Conservation (phyloP, 2,113 vertebrate genomes). For the Oreochromis spilurus region DNA sequence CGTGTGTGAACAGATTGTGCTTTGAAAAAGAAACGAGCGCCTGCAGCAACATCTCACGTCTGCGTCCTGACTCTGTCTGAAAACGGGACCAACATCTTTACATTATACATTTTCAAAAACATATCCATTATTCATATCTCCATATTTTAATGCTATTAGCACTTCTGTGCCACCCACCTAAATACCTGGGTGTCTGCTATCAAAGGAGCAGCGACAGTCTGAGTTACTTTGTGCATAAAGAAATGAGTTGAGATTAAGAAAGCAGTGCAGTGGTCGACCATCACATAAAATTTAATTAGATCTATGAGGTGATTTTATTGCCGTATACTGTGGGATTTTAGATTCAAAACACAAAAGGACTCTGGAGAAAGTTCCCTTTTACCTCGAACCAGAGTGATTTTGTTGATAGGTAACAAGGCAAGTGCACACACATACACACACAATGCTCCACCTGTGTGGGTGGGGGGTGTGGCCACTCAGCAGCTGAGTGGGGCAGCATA, state of each 20-base stretch:
- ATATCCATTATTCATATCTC: slow-evolving; percentile 85
- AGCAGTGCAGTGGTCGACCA: neutral
- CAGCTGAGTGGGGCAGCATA: slow-evolving; percentile 70
- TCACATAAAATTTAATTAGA: neutral
- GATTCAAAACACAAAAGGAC: neutral
- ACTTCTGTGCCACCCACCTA: slow-evolving; percentile 74
- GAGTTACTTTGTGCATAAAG: slow-evolving; percentile 9
- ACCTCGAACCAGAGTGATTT: neutral
- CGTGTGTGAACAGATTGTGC: slow-evolving; percentile 61
- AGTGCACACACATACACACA: neutral
- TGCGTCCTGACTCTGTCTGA: slow-evolving; percentile 76
- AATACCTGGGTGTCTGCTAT: slow-evolving; percentile 74
- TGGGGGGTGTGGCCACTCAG: slow-evolving; percentile 57
- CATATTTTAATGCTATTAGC: slow-evolving; percentile 79
- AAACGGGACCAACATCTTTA: slow-evolving; percentile 79
- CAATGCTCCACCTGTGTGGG: slow-evolving; percentile 61
- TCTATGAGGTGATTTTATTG: neutral
- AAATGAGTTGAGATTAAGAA: neutral
- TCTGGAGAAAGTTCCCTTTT: neutral
- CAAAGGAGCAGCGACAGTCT: slow-evolving; percentile 24
- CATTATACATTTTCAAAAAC: slow-evolving; percentile 84
- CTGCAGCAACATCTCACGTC: slow-evolving; percentile 73
- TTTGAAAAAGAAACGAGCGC: slow-evolving; percentile 58
- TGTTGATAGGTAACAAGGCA: neutral
- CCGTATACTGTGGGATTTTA: neutral